Conservation (phyloP, 2,113 vertebrate genomes). For the Chloropsis hardwickii region DNA sequence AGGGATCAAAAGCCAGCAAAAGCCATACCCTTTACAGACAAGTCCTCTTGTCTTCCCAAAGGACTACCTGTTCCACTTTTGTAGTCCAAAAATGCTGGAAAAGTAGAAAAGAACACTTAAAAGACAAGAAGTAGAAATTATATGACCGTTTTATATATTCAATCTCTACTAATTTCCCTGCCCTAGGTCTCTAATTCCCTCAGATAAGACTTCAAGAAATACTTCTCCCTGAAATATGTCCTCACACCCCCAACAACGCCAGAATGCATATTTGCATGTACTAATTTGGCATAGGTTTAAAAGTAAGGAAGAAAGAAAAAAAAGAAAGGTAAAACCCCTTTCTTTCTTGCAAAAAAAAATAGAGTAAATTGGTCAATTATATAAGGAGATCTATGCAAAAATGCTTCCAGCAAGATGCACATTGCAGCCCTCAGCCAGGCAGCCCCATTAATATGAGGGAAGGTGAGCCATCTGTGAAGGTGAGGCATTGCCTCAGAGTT, state of each 20-base stretch:
- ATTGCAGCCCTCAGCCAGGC: neutral
- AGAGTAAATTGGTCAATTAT: neutral
- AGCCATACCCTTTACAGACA: neutral
- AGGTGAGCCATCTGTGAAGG: conserved; percentile 1
- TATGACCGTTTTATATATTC: neutral
- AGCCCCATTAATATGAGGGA: neutral
- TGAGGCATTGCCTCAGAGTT: neutral
- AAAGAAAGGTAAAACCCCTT: rapidly evolving
- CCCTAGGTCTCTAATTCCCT: neutral
- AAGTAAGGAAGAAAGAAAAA: neutral
- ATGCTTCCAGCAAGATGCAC: neutral
- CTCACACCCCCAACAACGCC: neutral
- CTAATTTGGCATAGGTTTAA: neutral
- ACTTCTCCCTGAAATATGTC: neutral
- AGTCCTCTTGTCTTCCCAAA: neutral
- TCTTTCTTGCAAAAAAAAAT: neutral
- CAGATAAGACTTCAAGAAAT: neutral
- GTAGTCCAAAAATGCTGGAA: neutral
- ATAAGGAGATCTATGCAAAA: neutral
- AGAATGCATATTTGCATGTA: neutral
- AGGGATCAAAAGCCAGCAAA: neutral
- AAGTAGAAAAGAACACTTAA: neutral
- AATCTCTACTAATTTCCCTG: neutral
- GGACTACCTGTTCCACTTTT: neutral
- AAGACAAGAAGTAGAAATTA: neutral